Evolutionary conservation across 2,797 vertebrate species (phyloP).

Genomic region (Falco berigora): DNA sequence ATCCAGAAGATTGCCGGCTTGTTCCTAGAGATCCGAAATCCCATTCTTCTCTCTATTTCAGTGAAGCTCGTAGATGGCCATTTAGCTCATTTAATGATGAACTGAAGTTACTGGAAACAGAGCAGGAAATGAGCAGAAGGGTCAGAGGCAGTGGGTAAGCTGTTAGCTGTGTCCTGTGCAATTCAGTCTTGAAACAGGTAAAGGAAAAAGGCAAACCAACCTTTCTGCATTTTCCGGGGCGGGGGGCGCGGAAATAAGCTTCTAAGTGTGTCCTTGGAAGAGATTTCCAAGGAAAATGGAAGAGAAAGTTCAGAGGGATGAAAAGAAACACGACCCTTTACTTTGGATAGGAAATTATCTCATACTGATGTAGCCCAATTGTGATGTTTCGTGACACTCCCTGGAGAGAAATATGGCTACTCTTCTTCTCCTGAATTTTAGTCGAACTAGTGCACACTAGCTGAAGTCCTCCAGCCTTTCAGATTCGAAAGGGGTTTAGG

Average conservation of each 20-base stretch:
- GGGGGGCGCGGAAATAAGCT: neutral
- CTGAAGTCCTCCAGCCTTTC: neutral
- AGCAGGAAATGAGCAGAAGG: constrained; percentile 45
- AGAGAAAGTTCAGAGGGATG: neutral
- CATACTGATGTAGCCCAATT: neutral
- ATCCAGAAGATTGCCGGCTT: constrained; percentile 74
- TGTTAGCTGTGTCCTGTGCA: constrained; percentile 76
- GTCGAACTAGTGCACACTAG: neutral
- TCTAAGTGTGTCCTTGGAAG: neutral
- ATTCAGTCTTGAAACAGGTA: constrained; percentile 70
- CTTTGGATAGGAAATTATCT: neutral
- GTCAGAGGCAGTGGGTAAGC: constrained; percentile 71
- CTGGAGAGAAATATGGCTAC: neutral
- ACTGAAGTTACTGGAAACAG: constrained; percentile 72
- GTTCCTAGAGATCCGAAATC: constrained; percentile 76
- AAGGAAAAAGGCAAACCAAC: neutral
- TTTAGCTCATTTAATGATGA: constrained; percentile 79
- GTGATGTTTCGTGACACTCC: neutral
- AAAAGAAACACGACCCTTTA: neutral
- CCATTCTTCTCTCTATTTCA: constrained; percentile 72
- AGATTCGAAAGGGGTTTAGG: neutral
- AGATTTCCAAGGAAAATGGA: neutral
- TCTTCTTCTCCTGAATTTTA: neutral
- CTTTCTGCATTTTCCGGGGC: neutral
- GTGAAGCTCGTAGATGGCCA: constrained; percentile 74